These are phyloP conservation scores for Helleia helle DNA, from an alignment of 2,888 invertebrate genomes.

Conservation along the genomic window DNA sequence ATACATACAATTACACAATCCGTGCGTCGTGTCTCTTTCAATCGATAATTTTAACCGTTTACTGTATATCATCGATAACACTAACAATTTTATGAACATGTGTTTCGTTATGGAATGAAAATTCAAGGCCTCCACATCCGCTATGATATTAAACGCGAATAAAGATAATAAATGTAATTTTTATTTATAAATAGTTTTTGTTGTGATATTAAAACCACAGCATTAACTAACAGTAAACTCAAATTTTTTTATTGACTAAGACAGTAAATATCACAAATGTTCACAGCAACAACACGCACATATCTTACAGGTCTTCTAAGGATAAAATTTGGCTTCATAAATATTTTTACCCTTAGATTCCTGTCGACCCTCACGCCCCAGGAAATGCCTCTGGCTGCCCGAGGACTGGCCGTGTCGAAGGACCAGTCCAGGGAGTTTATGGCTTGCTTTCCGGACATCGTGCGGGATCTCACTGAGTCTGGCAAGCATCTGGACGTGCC, in stretches of 20 bases:
- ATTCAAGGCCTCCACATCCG: no score
- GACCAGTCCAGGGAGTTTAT: slow-evolving; percentile 91
- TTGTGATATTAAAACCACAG: no score
- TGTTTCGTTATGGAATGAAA: no score
- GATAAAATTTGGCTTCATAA: slow-evolving; percentile 5
- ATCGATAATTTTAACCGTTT: no score
- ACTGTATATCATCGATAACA: no score
- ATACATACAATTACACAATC: slow-evolving; percentile 6
- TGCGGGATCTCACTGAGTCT: slow-evolving; percentile 86
- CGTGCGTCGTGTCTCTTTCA: not conserved
- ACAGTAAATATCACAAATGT: no score
- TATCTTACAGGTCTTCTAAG: slow-evolving; percentile 8
- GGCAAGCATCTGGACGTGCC: slow-evolving; percentile 84
- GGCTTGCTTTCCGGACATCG: slow-evolving; percentile 90
- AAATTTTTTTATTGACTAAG: no score
- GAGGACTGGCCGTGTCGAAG: slow-evolving; percentile 79
- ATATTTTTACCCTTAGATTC: slow-evolving; percentile 51
- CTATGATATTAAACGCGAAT: no score
- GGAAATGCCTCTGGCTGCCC: slow-evolving; percentile 74
- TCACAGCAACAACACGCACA: not conserved
- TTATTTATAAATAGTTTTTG: no score
- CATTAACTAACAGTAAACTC: not conserved
- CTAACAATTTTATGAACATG: no score
- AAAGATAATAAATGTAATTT: no score
- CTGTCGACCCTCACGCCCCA: slow-evolving; percentile 77